phyloP scores from a whole-genome alignment of 2,113 vertebrate genomes.

The Epinephelus cyanopodus region DNA sequence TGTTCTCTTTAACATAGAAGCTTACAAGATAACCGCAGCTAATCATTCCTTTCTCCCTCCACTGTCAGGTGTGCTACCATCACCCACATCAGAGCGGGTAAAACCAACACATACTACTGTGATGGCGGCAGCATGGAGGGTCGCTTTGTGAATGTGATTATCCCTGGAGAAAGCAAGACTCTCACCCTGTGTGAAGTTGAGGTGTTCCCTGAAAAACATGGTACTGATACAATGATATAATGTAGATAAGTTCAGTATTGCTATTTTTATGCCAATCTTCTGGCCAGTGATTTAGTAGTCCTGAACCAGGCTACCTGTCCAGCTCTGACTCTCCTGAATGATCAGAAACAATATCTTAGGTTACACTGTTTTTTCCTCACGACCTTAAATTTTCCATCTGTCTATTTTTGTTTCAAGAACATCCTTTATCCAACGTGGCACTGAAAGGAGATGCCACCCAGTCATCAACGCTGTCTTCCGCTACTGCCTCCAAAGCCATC shows the following conservation, averaged over 20 bases:
- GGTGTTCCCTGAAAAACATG: background rate
- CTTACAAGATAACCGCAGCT: background rate
- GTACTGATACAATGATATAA: conserved; percentile 5
- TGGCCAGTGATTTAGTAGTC: too few relatives aligned
- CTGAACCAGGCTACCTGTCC: too few relatives aligned
- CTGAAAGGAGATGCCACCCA: conserved; percentile 35
- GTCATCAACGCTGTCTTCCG: background rate
- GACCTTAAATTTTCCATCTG: too few relatives aligned
- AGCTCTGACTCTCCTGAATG: too few relatives aligned
- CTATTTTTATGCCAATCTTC: too few relatives aligned
- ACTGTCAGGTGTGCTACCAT: conserved; percentile 37
- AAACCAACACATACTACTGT: conserved; percentile 36
- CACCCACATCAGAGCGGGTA: conserved; percentile 22
- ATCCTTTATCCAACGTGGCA: conserved; percentile 28
- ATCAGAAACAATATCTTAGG: too few relatives aligned
- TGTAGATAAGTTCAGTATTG: too few relatives aligned
- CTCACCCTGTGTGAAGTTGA: conserved; percentile 47
- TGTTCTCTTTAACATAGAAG: background rate
- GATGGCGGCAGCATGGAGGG: conserved; percentile 23
- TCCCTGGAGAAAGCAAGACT: background rate
- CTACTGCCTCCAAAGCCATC: conserved; percentile 34
- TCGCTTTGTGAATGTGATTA: conserved; percentile 24
- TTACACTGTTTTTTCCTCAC: too few relatives aligned
- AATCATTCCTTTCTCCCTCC: background rate
- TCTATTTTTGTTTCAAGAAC: background rate